Evolutionary conservation across 1,140 invertebrate genomes (phyloP), one percentile per base, ranked within the genome.

Genomic region (Micrasema minimum): DNA sequence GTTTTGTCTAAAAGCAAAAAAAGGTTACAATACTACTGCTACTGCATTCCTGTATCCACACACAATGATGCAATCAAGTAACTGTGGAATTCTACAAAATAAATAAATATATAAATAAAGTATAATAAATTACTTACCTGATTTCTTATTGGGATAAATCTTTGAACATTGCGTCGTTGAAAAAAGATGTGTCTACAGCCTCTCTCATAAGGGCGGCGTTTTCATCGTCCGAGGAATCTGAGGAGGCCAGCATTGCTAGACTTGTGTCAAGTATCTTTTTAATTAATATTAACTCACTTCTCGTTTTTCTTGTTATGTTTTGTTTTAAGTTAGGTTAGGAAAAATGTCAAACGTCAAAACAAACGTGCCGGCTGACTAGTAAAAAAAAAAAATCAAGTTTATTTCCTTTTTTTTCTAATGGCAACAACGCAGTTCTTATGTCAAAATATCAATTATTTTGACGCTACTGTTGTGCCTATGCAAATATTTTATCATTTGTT

Each of bases 141-240:
- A 22, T 62, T 62, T 46, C 12, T 51, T 53, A 41, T 66, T 66
- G 2, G 2, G 46, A 22, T 38, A 41, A 48, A 14, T 66, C 50
- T 23, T 51, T 66, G 11, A 53, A 66, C 65, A 66, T 66, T 10
- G 51, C 50, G 22, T 66, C 65, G 14, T 51, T 66, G 22, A 66
- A 66, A n/a, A 66, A 55, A 6, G 65, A 31, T 1, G 48, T 22
- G 11, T 66, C 65, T 1, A 66, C 65, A 16, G 65, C n/a, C 37
- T 66, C 65, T 41, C 12, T 12, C 0, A 66, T 5, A 12, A 51
- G 14, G 5, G 48, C 65, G 12, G 31, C 22, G 53, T 43, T 53
- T 41, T 66, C 65, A 55, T 66, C 65, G 5, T 66, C 65, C 2
- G 65, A 66, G 0, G 65, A 66, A 35, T 66, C 65, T 18, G 65